phyloP scores from a whole-genome alignment of 2,113 vertebrate genomes.

The Petaurus breviceps region DNA sequence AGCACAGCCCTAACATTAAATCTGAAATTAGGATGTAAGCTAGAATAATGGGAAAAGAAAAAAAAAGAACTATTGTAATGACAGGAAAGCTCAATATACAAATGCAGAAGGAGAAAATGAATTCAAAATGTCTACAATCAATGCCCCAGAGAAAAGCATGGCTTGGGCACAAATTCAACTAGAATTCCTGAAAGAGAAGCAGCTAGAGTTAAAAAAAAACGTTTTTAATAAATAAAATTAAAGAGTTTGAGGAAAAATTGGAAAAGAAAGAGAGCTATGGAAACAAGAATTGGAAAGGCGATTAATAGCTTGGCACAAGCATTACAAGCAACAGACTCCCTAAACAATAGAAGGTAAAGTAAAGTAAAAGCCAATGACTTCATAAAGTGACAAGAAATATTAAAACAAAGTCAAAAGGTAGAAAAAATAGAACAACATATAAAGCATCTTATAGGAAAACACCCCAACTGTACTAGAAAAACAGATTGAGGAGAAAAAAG shows the following conservation, averaged over 20 bases:
- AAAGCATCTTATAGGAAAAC: not conserved
- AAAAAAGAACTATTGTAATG: not conserved
- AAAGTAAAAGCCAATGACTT: not conserved
- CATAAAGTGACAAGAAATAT: not conserved
- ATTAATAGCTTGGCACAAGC: not conserved
- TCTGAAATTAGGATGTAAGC: too few species aligned
- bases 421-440: not conserved
- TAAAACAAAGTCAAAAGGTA: not conserved
- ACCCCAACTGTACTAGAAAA: not conserved
- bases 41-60: too few species aligned
- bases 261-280: not conserved
- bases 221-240: not conserved
- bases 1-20: too few species aligned
- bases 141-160: not conserved
- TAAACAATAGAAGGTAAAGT: not conserved
- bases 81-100: not conserved
- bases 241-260: not conserved
- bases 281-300: not conserved
- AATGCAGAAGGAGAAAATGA: not conserved
- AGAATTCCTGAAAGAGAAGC: not conserved
- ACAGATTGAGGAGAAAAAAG: not conserved
- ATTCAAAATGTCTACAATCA: not conserved
- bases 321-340: not conserved
- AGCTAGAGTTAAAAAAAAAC: not conserved
- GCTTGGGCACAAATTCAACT: not conserved